A percentile compares a stretch with the other conserved stretches of the same genome.
phyloP scores from a whole-genome alignment of 2,888 invertebrate genomes.

The Nasonia oneida region DNA sequence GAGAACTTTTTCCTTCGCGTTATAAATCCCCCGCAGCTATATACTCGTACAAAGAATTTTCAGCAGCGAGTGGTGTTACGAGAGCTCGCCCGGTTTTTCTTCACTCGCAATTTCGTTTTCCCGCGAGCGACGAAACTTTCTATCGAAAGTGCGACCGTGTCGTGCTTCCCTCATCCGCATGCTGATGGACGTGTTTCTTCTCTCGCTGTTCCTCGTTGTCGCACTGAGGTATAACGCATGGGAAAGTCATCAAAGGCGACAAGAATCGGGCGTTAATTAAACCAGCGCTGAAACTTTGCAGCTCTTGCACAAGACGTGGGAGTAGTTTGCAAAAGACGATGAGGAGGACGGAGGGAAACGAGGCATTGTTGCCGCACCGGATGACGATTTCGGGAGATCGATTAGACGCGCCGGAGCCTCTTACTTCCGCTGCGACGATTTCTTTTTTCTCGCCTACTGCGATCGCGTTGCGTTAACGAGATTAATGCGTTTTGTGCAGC shows the following conservation, averaged over 20 bases:
- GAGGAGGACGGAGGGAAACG: background rate
- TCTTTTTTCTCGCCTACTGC: background rate
- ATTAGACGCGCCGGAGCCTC: background rate
- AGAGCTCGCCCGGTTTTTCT: background rate
- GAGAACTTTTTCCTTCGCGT: background rate
- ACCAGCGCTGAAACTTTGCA: slow-evolving; percentile 43
- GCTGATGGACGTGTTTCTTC: slow-evolving; percentile 47
- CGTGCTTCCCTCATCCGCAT: background rate
- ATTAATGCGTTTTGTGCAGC: no score
- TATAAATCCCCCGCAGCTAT: background rate
- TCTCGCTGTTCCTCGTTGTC: background rate
- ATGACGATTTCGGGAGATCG: slow-evolving; percentile 4
- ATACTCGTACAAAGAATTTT: background rate
- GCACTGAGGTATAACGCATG: background rate
- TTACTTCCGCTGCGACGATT: background rate
- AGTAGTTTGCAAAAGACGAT: slow-evolving; percentile 8
- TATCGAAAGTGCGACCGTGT: slow-evolving; percentile 52
- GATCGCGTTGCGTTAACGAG: background rate
- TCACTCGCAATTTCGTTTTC: slow-evolving; percentile 56
- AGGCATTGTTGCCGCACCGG: slow-evolving; percentile 11
- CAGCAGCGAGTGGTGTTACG: background rate
- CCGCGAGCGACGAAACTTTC: slow-evolving; percentile 43
- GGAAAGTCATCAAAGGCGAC: slow-evolving; percentile 44
- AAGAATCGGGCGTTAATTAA: slow-evolving; percentile 50
- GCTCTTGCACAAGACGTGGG: background rate